Base-by-base conservation (phyloP, 2,888 invertebrate genomes). In the Arge pagana region DNA sequence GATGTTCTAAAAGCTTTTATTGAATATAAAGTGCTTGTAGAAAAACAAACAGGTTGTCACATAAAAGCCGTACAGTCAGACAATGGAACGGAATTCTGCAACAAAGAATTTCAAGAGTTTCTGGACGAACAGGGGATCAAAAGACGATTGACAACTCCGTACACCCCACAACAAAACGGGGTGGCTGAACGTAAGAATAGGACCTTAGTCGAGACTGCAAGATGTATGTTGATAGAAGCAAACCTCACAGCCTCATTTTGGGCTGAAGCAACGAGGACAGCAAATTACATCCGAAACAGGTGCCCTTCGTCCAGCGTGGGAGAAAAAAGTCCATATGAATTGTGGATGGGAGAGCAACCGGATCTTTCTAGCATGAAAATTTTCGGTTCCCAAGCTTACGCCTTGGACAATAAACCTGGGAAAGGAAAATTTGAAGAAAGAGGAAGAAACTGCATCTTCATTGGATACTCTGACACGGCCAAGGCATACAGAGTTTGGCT, bases 131-230 rank as follows among this genome's bases (percentile, higher is more conserved):
- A 58, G 8, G 68, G 67, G 26, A 71, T 71, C 10, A 19, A 26
- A 1, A 59, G 67, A 43, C 53, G 63, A 42, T 41, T 58, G 3
- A 58, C 67, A 1, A 57, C 63, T 8, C 56, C 68, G 2, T 56
- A 66, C 33, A 65, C 60, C 4, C 69, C 66, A 4, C 58, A 70
- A 45, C 66, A 67, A 39, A 73, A 72, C 54, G 71, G 68, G 1
- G 45, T 57, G 1, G 62, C 70, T 3, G 71, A 73, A 48, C 31
- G 67, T 5, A 63, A 66, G 43, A 56, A 61, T 21, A 19, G 56
- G 15, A 60, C 59, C 6, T 31, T 60, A 4, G 19, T 58, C 2
- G 60, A 70, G 31, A 56, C 52, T 42, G 59, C 59, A 3, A 50
- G 60, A 19, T 59, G 61, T 18, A 36, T 36, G 36, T 16, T 36